Evolutionary conservation across 2,797 vertebrate species (phyloP).

Genomic region (Crocodylus rhombifer): DNA sequence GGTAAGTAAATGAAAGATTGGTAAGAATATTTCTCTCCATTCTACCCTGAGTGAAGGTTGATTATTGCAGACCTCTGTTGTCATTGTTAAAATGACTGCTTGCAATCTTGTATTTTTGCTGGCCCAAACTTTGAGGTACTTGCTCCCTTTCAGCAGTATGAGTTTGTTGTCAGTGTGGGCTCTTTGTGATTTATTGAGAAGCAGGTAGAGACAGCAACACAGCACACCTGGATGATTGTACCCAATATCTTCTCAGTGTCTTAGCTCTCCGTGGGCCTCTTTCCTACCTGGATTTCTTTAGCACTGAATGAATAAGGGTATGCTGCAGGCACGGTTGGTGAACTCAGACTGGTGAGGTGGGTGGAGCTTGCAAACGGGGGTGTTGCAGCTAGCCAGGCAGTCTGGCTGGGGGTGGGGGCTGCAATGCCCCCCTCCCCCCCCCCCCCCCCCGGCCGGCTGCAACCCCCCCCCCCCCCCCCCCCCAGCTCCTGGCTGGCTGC

Average conservation of each 20-base stretch:
- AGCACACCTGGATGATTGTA: not conserved
- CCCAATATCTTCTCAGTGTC: not conserved
- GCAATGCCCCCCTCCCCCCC: too few species aligned
- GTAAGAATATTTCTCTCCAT: conserved; percentile 4
- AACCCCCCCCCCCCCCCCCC: too few species aligned
- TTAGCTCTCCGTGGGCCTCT: not conserved
- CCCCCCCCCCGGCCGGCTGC: too few species aligned
- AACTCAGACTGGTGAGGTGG: too few species aligned
- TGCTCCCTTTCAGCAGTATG: not conserved
- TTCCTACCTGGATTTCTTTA: not conserved
- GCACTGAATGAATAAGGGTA: not conserved
- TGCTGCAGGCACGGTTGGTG: too few species aligned
- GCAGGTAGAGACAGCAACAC: not conserved
- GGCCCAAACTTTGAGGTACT: not conserved
- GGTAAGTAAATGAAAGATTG: not conserved
- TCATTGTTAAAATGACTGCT: not conserved
- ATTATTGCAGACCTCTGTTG: not conserved
- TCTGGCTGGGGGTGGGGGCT: too few species aligned
- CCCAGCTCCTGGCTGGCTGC: too few species aligned
- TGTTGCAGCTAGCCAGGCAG: too few species aligned
- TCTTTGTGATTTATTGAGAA: not conserved
- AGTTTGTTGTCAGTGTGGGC: not conserved
- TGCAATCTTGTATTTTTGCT: not conserved
- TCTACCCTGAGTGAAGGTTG: conserved; percentile 30
- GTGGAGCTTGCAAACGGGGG: too few species aligned